Evolutionary conservation across 2,888 invertebrate genomes (phyloP).

Genomic region (Podabrus alpinus): DNA sequence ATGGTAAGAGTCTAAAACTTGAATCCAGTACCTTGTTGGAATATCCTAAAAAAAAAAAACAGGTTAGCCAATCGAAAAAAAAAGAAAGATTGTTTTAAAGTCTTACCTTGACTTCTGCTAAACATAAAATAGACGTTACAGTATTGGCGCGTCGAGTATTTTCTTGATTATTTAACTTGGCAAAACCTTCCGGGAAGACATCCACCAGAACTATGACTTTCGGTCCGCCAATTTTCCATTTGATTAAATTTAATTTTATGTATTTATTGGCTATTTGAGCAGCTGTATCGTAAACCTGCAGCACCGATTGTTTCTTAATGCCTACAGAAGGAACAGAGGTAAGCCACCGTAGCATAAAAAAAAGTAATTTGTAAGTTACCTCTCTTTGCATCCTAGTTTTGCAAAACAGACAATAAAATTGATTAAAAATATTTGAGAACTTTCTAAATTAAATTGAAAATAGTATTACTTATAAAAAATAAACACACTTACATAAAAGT

Average conservation of each 20-base stretch:
- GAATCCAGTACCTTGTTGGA: conserved; percentile 48
- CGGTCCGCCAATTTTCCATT: conserved; percentile 63
- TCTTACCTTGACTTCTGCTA: conserved; percentile 66
- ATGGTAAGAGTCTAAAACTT: conserved; percentile 38
- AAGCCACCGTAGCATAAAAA: neutral
- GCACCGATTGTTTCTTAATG: conserved; percentile 62
- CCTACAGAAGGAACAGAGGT: conserved; percentile 52
- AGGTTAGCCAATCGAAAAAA: neutral
- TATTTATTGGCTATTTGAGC: conserved; percentile 58
- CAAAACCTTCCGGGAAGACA: conserved; percentile 64
- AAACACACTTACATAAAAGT: conserved; percentile 58
- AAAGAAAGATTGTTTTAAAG: neutral
- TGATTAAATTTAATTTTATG: conserved; percentile 56
- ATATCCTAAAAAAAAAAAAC: conserved; percentile 37
- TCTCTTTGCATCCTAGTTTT: neutral
- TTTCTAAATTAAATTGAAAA: neutral
- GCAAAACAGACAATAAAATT: neutral
- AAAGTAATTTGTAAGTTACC: neutral
- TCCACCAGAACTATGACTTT: conserved; percentile 67
- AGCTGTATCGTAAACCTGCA: conserved; percentile 62
- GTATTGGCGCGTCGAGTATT: conserved; percentile 54
- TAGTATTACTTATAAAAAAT: neutral
- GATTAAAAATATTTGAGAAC: neutral
- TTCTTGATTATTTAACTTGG: conserved; percentile 55
- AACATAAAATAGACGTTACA: conserved; percentile 62